phyloP scores from a whole-genome alignment of 2,113 vertebrate species.

The Tragelaphus scriptus region DNA sequence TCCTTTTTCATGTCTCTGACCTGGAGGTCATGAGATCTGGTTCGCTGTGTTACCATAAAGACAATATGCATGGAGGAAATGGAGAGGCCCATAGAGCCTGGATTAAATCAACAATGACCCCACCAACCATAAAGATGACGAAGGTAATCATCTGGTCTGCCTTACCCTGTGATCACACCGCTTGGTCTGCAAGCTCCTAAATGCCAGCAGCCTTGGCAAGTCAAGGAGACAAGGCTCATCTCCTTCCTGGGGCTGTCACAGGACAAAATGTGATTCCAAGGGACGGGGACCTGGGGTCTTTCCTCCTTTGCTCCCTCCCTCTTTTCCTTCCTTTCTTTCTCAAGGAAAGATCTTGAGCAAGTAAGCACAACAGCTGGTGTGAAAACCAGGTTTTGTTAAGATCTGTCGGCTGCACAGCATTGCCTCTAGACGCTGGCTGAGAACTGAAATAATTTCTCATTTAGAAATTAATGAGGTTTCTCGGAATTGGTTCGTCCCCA shows the following conservation, averaged over 20 bases:
- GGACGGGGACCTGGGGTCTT: fast-evolving
- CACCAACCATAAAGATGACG: neutral
- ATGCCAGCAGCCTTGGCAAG: neutral
- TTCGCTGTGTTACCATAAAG: neutral
- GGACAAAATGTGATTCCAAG: fast-evolving
- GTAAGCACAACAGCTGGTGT: neutral
- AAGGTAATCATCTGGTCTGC: fast-evolving
- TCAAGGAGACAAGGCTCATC: neutral
- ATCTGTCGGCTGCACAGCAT: fast-evolving
- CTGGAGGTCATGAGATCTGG: fast-evolving
- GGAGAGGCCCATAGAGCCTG: neutral
- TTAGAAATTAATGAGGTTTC: constrained; percentile 34
- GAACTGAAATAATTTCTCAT: neutral
- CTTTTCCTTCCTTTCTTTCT: neutral
- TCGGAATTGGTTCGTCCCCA: too few species aligned
- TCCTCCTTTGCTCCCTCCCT: too few species aligned
- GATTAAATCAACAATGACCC: neutral
- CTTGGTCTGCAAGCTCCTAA: neutral
- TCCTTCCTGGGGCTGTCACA: neutral
- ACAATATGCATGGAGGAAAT: fast-evolving
- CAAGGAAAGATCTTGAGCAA: neutral
- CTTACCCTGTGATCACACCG: neutral
- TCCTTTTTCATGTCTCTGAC: neutral
- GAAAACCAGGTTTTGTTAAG: neutral
- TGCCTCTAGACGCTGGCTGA: neutral